These are phyloP conservation scores for Smittia aterrima DNA, from an alignment of 2,888 invertebrate genomes.

Conservation along the genomic window DNA sequence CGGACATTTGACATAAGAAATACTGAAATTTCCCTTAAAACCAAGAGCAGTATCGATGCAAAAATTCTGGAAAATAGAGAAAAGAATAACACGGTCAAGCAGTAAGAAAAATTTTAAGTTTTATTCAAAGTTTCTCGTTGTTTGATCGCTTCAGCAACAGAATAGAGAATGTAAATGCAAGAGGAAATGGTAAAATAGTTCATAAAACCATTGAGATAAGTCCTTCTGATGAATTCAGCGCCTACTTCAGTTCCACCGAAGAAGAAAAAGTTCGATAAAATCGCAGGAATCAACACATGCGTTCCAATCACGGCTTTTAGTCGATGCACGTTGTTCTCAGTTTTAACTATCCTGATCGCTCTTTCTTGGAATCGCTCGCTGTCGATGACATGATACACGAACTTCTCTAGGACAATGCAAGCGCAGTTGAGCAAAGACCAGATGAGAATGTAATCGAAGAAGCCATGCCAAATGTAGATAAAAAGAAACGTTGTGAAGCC, in stretches of 20 bases:
- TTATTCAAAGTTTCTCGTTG: constrained; percentile 10
- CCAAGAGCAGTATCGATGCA: constrained; percentile 6
- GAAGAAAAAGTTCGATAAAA: constrained; percentile 84
- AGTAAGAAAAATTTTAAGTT: neutral
- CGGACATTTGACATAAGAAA: constrained; percentile 50
- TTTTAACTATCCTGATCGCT: neutral
- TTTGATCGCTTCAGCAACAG: constrained; percentile 31
- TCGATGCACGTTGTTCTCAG: constrained; percentile 49
- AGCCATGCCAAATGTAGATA: constrained; percentile 90
- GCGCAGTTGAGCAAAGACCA: constrained; percentile 88
- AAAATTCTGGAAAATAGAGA: constrained; percentile 20
- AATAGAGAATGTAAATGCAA: constrained; percentile 27
- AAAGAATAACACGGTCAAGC: constrained; percentile 24
- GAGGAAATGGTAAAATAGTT: constrained; percentile 47
- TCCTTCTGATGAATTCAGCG: constrained; percentile 63
- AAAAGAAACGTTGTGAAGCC: constrained; percentile 75
- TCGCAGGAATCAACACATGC: constrained; percentile 75
- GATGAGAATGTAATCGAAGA: constrained; percentile 69
- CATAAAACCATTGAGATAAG: constrained; percentile 52
- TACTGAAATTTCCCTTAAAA: constrained; percentile 46
- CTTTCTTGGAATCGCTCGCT: constrained; percentile 49
- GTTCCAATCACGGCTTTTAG: constrained; percentile 67
- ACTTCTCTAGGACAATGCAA: constrained; percentile 71
- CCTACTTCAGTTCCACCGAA: constrained; percentile 76
- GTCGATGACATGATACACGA: constrained; percentile 57